Percentiles rank a stretch among this genome's conserved stretches.
These are phyloP conservation scores for Pelosia muscerda DNA, from an alignment of 2,888 invertebrate species.

Conservation along the genomic window DNA sequence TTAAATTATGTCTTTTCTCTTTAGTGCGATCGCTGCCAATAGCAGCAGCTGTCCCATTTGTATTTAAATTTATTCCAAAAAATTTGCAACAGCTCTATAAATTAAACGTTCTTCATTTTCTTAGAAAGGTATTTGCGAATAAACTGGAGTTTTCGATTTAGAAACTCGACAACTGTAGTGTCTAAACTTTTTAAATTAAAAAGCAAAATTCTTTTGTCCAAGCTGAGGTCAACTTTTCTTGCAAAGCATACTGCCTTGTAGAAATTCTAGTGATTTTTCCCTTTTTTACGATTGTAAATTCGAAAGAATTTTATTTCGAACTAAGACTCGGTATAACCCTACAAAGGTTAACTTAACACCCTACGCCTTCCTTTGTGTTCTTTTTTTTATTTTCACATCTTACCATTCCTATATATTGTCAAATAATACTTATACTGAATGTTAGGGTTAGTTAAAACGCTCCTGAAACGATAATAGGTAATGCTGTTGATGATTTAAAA, in stretches of 20 bases:
- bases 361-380: conserved; percentile 54
- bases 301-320: conserved; percentile 40
- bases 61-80: conserved; percentile 35
- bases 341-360: conserved; percentile 52
- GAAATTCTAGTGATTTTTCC: conserved; percentile 41
- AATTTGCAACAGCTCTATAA: conserved; percentile 31
- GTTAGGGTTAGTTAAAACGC: too few relatives aligned
- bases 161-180: conserved; percentile 47
- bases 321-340: conserved; percentile 32
- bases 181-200: conserved; percentile 59
- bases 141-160: conserved; percentile 41
- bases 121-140: conserved; percentile 38
- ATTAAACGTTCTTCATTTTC: conserved; percentile 36
- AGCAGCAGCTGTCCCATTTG: conserved; percentile 39
- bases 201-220: conserved; percentile 54
- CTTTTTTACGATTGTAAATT: conserved; percentile 33
- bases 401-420: conserved; percentile 39
- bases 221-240: conserved; percentile 49
- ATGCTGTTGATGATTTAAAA: too few relatives aligned
- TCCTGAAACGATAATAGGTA: too few relatives aligned
- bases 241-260: conserved; percentile 36
- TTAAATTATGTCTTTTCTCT: conserved; percentile 32
- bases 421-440: neutral
- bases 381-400: conserved; percentile 48
- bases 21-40: conserved; percentile 45